These are phyloP conservation scores for human DNA, from an alignment of 2,113 vertebrate genomes.

Conservation along the genomic window GRCh38 chr13:19019501-19020000, in stretches of 20 bases:
- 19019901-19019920: not conserved
- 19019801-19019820: not conserved
- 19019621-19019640: not conserved
- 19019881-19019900: not conserved
- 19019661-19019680: not conserved
- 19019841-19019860: not conserved
- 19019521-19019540: too few relatives aligned
- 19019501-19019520: not conserved
- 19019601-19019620: not conserved
- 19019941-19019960: not conserved
- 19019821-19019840: not conserved
- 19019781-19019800: not conserved
- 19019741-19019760: not conserved
- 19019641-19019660: not conserved
- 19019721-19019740: not conserved
- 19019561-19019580: not conserved
- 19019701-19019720: not conserved
- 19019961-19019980: not conserved
- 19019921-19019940: not conserved
- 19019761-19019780: not conserved
- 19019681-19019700: not conserved
- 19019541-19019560: not conserved
- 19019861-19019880: not conserved
- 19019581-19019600: not conserved
- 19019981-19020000: not conserved